Evolutionary conservation across 92 coral and sea anemone species (phyloP), one percentile per base, ranked within the genome.

Genomic region (Parazoanthus swiftii): DNA sequence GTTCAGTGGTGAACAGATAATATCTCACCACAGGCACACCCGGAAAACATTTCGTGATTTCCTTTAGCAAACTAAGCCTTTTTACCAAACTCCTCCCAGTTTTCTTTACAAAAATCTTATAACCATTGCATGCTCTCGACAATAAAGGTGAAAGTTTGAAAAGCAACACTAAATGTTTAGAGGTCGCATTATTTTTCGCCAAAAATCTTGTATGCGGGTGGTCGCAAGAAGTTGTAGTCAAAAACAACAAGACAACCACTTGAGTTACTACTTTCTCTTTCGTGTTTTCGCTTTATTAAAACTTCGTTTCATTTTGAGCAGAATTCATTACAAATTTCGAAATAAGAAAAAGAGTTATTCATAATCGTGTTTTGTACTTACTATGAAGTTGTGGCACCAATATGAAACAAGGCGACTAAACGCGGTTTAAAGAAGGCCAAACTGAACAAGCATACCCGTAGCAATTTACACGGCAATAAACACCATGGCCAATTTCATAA

Each of bases 301-400:
- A 95, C 94, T 95, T 89, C 77, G 88, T 86, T 94, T 84, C 96
- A 85, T 86, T 91, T 93, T 88, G 94, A 92, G 94, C 94, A 89
- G 86, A 86, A 92, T 92, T 95, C 94, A 92, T 93, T 95, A 93
- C 93, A 95, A 95, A 95, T 93, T 85, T 94, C 85, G 81, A 89
- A 91, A 88, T 89, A 90, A 92, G 86, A 88, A 89, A 89, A 92
- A 89, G 91, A 84, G 44, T 84, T 9, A 44, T 46, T 84, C 44
- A 29, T 86, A 77, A 86, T 76, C 43, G 42, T 86, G 83, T 37
- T 76, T 86, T 58, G 81, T 18, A 50, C 63, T 21, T 29, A 36
- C 72, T 75, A 37, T n/a, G 80, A 76, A 76, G 37, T 72, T 70
- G 33, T 68, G 58, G 54, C 79, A 84, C 79, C 66, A 71, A 68